phyloP scores from a whole-genome alignment of 2,888 invertebrate genomes.

The Rhagonycha fulva region DNA sequence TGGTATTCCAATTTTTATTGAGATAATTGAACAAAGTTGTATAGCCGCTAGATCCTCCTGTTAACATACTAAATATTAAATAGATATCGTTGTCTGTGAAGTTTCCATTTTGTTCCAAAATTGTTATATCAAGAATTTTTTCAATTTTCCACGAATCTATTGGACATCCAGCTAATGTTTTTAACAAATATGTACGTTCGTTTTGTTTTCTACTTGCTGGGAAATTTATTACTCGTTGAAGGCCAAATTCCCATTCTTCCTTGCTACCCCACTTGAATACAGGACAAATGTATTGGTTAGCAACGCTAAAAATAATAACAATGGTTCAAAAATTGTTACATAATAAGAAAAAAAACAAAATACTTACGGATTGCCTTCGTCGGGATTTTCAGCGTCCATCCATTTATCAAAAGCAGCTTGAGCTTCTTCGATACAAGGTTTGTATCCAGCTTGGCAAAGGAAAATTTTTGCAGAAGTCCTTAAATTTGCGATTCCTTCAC shows the following conservation, averaged over 20 bases:
- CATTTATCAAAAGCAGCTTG: slow-evolving; percentile 73
- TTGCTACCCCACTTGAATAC: slow-evolving; percentile 81
- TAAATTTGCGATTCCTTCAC: slow-evolving; percentile 69
- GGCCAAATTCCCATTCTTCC: slow-evolving; percentile 82
- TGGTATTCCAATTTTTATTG: slow-evolving; percentile 68
- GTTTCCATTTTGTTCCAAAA: slow-evolving; percentile 70
- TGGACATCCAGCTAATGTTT: slow-evolving; percentile 80
- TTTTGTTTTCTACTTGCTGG: slow-evolving; percentile 71
- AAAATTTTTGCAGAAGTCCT: slow-evolving; percentile 71
- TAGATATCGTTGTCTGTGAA: slow-evolving; percentile 79
- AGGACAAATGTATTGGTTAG: slow-evolving; percentile 77
- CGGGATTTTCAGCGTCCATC: slow-evolving; percentile 75
- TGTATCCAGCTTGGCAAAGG: slow-evolving; percentile 76
- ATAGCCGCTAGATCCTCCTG: slow-evolving; percentile 72
- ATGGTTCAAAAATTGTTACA: background rate
- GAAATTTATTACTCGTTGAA: slow-evolving; percentile 76
- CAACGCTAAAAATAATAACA: slow-evolving; percentile 60
- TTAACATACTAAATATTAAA: slow-evolving; percentile 75
- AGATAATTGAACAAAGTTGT: slow-evolving; percentile 74
- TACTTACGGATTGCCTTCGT: slow-evolving; percentile 80
- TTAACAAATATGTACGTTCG: slow-evolving; percentile 77
- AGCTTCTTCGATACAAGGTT: slow-evolving; percentile 77
- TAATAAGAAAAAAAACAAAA: background rate
- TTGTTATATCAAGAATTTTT: slow-evolving; percentile 67
- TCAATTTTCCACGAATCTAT: slow-evolving; percentile 72